Conservation (phyloP, 2,888 invertebrate genomes). For the Periphyllus acericola region DNA sequence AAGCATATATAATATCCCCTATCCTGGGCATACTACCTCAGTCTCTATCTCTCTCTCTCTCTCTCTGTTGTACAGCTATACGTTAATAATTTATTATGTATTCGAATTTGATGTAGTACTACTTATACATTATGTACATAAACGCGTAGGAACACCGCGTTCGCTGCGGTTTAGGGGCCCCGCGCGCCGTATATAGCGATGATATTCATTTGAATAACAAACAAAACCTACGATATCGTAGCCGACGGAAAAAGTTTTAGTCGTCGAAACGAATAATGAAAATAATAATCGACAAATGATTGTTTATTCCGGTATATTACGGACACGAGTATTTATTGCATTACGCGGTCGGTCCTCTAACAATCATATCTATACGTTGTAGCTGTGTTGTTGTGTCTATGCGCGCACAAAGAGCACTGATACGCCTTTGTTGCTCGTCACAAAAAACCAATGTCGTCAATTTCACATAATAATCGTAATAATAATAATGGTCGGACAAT, state of each 20-base stretch:
- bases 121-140: too few relatives aligned
- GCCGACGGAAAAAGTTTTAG: too few relatives aligned
- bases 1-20: too few relatives aligned
- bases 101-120: background rate
- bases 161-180: too few relatives aligned
- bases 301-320: background rate
- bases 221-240: background rate
- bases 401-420: too few relatives aligned
- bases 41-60: too few relatives aligned
- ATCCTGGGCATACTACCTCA: too few relatives aligned
- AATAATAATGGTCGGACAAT: conserved; percentile 10
- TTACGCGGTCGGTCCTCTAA: too few relatives aligned
- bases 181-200: background rate
- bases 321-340: background rate
- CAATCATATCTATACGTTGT: too few relatives aligned
- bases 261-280: background rate
- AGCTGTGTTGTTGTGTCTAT: too few relatives aligned
- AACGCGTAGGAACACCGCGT: too few relatives aligned
- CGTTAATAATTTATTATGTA: background rate
- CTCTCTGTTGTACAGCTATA: background rate
- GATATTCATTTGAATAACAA: background rate
- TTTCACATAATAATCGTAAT: conserved; percentile 12
- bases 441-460: conserved; percentile 14
- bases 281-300: background rate
- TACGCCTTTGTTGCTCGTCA: background rate